A percentile compares a stretch with the other conserved stretches of the same genome.
phyloP scores from a whole-genome alignment of 2,113 vertebrate species.

The Nesoenas mayeri region DNA sequence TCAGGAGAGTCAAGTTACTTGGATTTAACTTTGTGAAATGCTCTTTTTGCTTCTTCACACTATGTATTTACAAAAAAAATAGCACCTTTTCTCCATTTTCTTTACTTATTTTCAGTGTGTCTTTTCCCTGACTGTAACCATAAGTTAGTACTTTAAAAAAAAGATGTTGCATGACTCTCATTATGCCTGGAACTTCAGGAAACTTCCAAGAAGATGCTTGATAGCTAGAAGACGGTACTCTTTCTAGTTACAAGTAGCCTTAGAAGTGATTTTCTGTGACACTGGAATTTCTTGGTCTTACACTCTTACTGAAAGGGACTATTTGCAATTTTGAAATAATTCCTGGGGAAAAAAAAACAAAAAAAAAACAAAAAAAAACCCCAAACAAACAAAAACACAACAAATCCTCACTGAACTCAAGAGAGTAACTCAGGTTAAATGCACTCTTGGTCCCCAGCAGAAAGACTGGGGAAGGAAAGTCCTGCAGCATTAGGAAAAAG shows the following conservation, averaged over 20 bases:
- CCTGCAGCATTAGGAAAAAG: fast-evolving
- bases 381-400: neutral
- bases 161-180: neutral
- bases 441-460: neutral
- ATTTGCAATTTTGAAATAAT: neutral
- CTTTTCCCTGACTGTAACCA: neutral
- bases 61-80: neutral
- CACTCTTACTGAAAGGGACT: neutral
- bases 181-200: neutral
- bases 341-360: neutral
- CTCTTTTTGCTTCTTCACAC: neutral
- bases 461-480: neutral
- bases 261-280: neutral
- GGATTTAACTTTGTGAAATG: neutral
- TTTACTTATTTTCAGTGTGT: neutral
- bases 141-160: neutral
- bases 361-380: no score
- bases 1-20: neutral
- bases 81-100: neutral
- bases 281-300: neutral
- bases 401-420: neutral
- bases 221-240: neutral
- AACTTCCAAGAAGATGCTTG: neutral
- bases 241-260: neutral
- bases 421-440: neutral